Evolutionary conservation across 2,888 invertebrate species (phyloP).

Genomic region (Anagyrus pseudococci): DNA sequence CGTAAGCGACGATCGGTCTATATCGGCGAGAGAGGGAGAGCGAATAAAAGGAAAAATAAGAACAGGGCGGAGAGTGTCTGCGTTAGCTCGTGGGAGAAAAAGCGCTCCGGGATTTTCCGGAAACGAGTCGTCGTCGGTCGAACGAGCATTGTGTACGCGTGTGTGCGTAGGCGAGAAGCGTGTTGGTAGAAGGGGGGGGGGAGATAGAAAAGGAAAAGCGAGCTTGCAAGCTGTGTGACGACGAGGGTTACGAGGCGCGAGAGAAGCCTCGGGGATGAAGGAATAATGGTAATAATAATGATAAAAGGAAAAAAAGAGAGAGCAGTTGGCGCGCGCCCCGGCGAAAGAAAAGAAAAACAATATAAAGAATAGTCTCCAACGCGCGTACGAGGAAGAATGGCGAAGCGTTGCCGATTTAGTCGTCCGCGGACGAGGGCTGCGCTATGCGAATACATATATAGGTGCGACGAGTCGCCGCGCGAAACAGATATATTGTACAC

Average conservation of each 20-base stretch:
- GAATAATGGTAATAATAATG: constrained; percentile 7
- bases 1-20: constrained; percentile 13
- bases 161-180: constrained; percentile 12
- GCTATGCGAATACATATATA: background rate
- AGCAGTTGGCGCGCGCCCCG: constrained; percentile 11
- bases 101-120: no score
- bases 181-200: constrained; percentile 22
- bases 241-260: constrained; percentile 22
- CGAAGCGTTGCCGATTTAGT: no score
- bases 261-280: constrained; percentile 12
- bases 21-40: background rate
- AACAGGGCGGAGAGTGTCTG: background rate
- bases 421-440: background rate
- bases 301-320: no score
- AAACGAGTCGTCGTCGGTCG: background rate
- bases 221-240: constrained; percentile 26
- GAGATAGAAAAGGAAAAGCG: constrained; percentile 12
- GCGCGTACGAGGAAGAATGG: no score
- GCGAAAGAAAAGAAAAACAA: constrained; percentile 9
- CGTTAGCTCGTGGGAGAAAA: background rate
- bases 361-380: background rate
- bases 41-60: background rate
- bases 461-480: background rate
- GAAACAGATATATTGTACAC: no score
- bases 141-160: constrained; percentile 3